Base-by-base conservation (phyloP, 2,113 vertebrate genomes). In the Podiceps cristatus region DNA sequence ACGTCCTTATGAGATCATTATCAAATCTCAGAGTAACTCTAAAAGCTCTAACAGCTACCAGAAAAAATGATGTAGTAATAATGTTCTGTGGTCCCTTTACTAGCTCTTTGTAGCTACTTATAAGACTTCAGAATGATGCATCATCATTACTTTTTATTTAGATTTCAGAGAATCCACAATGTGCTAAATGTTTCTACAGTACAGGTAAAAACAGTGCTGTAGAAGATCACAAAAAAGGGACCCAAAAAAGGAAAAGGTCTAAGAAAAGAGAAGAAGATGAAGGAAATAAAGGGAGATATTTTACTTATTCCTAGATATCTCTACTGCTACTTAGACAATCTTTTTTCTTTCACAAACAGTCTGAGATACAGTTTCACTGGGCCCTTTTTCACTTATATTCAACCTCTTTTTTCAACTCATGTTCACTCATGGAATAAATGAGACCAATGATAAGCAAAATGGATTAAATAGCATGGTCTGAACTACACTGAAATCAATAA, bases 401-500 rank as follows among this genome's bases (percentile, higher is more conserved):
- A 80, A 55, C 50, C 28, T 83, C 25, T 47, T 90, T 86, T 92
- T 76, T 28, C 59, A 95, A 3, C 50, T 81, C 2, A 1, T 84
- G 82, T 63, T 96, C 90, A 77, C 42, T 90, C 86, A 86, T 81
- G 86, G 79, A 37, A 83, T 93, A 94, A 95, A 92, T 93, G 80
- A 96, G 60, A 84, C 59, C 2, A 4, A 95, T 91, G 5, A 95
- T 91, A 95, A 74, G 79, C 50, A 97, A 93, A 96, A 95, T 55
- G 44, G 78, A 95, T 97, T 94, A 92, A 96, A 90, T 90, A 96
- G 59, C 55, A 92, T 74, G 72, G 47, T 83, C 78, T 90, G 86
- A 92, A 88, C 42, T 76, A 42, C 42, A 63, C n/a, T 71, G 60
- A 90, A 94, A 95, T 95, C 81, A 95, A 86, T 88, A 80, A 83